Percentiles rank a stretch among this genome's conserved stretches.
Conservation (phyloP, 2,113 vertebrate genomes). For the Tapirus terrestris region DNA sequence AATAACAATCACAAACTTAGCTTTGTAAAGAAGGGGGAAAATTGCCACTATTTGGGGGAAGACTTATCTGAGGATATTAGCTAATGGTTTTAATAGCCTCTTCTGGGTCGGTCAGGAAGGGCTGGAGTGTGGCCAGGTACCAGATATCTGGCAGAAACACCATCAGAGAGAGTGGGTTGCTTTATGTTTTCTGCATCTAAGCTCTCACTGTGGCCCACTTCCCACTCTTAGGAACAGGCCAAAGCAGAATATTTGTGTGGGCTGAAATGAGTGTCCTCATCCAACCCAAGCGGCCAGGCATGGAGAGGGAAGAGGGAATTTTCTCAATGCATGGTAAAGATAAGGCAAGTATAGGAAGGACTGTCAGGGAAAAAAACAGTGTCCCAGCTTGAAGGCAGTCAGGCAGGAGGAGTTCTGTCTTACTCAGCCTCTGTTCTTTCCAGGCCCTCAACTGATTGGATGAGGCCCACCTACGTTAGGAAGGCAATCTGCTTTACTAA, state of each 20-base stretch:
- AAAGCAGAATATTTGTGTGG: neutral
- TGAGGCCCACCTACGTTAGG: neutral
- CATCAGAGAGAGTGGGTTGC: neutral
- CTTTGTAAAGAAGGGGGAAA: neutral
- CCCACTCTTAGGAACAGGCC: neutral
- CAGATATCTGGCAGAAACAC: neutral
- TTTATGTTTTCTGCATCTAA: neutral
- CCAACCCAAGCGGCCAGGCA: neutral
- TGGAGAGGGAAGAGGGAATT: neutral
- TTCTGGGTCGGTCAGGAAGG: neutral
- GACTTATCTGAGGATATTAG: neutral
- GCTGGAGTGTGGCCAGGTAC: neutral
- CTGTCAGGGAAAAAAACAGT: neutral
- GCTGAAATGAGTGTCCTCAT: neutral
- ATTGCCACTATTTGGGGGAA: neutral
- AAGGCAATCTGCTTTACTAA: neutral
- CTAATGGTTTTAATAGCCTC: neutral
- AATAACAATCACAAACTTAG: neutral
- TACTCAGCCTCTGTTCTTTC: neutral
- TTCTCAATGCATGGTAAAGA: neutral
- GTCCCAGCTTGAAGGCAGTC: neutral
- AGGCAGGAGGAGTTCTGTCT: neutral
- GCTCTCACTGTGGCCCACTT: neutral
- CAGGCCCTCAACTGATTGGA: neutral
- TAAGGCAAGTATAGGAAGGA: neutral